Conservation (phyloP, 1,140 invertebrate genomes). For the Leguminivora glycinivorella region DNA sequence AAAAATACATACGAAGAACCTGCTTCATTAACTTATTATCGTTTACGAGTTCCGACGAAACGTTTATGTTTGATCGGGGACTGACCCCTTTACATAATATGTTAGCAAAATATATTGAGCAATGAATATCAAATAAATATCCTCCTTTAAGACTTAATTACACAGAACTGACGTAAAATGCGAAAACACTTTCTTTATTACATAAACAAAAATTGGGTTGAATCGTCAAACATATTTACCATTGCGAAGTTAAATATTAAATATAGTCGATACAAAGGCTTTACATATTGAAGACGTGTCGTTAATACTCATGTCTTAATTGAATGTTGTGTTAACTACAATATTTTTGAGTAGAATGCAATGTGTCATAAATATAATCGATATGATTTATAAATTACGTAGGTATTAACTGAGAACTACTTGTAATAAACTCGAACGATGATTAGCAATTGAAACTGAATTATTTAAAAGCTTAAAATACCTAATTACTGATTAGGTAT, state of each 20-base stretch:
- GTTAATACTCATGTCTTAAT: not conserved
- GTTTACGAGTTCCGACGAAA: not conserved
- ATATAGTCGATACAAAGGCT: not conserved
- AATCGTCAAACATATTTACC: slow-evolving; percentile 14
- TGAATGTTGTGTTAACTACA: not conserved
- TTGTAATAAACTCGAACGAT: too few species aligned
- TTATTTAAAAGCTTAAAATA: too few species aligned
- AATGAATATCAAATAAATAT: not conserved
- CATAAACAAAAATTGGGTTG: slow-evolving; percentile 21
- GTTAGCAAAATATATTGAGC: slow-evolving; percentile 4
- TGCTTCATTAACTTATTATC: not conserved
- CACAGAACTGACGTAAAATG: slow-evolving; percentile 12
- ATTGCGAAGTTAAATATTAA: slow-evolving; percentile 7
- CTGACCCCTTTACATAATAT: not conserved
- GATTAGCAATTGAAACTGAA: too few species aligned
- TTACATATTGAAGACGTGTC: slow-evolving; percentile 13
- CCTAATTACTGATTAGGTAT: too few species aligned
- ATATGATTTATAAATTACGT: too few species aligned
- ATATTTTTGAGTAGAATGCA: not conserved
- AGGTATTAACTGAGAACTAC: too few species aligned
- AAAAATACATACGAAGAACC: not conserved
- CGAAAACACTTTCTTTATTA: slow-evolving; percentile 27
- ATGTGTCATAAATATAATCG: too few species aligned
- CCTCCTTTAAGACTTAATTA: not conserved
- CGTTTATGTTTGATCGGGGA: not conserved